Percentiles rank a stretch among this genome's conserved stretches.
Conservation (phyloP, 92 coral and sea anemone genomes). For the Siderastrea siderea region DNA sequence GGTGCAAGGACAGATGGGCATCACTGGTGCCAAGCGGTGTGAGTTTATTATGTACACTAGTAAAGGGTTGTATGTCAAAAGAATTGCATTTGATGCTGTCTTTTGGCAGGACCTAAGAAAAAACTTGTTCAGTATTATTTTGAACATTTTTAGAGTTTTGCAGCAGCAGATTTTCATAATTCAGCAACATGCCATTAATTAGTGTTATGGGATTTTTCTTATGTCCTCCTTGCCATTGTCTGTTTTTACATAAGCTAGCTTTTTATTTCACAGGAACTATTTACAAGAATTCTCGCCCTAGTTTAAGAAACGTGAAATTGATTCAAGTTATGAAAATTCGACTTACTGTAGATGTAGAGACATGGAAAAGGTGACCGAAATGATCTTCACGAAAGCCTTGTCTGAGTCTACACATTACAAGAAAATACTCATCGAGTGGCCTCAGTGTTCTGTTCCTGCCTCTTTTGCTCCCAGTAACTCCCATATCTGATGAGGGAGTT, state of each 20-base stretch:
- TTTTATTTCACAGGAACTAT: no score
- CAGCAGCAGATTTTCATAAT: slow-evolving; percentile 34
- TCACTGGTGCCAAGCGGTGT: slow-evolving; percentile 54
- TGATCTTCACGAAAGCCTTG: slow-evolving; percentile 49
- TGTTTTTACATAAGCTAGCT: no score
- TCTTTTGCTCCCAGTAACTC: slow-evolving; percentile 15
- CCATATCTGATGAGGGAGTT: slow-evolving; percentile 32
- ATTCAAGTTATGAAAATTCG: slow-evolving; percentile 40
- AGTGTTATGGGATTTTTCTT: not conserved
- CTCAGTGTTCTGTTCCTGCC: slow-evolving; percentile 35
- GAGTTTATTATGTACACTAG: slow-evolving; percentile 41
- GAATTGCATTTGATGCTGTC: slow-evolving; percentile 32
- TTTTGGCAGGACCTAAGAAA: slow-evolving; percentile 29
- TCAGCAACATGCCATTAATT: slow-evolving; percentile 7
- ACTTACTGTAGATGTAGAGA: slow-evolving; percentile 36
- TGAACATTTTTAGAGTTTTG: slow-evolving; percentile 38
- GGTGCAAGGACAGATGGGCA: slow-evolving; percentile 55
- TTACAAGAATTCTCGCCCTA: no score
- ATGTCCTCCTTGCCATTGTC: no score
- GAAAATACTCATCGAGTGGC: slow-evolving; percentile 47
- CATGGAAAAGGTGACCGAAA: slow-evolving; percentile 31
- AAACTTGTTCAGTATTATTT: slow-evolving; percentile 38
- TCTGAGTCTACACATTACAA: slow-evolving; percentile 49
- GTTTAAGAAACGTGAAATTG: slow-evolving; percentile 32
- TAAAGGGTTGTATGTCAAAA: slow-evolving; percentile 36